Conservation (phyloP, 2,797 vertebrate species). For the Fistularia tabacaria region DNA sequence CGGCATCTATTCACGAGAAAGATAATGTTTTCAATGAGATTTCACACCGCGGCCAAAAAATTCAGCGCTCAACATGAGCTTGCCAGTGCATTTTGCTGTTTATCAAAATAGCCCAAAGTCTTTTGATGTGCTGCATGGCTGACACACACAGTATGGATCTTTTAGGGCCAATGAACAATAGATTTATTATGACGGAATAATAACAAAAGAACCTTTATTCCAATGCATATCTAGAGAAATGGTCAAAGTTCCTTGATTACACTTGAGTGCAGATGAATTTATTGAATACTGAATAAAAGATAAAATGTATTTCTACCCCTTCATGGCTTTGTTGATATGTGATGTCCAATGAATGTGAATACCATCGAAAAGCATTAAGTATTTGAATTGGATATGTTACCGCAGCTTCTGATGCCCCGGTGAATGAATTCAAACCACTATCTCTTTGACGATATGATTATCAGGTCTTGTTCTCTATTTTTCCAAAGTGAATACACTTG, state of each 20-base stretch:
- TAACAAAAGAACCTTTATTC: slow-evolving; percentile 22
- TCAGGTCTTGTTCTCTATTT: slow-evolving; percentile 20
- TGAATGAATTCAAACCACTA: no score
- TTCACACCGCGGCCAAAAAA: slow-evolving; percentile 38
- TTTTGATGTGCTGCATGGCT: slow-evolving; percentile 48
- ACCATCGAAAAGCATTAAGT: no score
- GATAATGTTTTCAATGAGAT: slow-evolving; percentile 31
- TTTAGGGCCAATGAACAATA: slow-evolving; percentile 27
- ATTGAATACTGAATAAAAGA: slow-evolving; percentile 4
- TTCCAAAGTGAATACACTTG: slow-evolving; percentile 27
- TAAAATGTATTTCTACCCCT: neutral
- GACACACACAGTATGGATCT: slow-evolving; percentile 46
- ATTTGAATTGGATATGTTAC: no score
- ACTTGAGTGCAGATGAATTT: slow-evolving; percentile 6
- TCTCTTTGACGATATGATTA: slow-evolving; percentile 2
- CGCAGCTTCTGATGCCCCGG: no score
- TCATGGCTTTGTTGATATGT: neutral
- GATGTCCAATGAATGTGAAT: neutral
- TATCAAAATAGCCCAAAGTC: slow-evolving; percentile 45
- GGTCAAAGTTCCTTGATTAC: slow-evolving; percentile 16
- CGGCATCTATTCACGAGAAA: slow-evolving; percentile 29
- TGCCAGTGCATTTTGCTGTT: slow-evolving; percentile 38
- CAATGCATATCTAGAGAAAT: slow-evolving; percentile 23
- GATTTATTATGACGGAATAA: slow-evolving; percentile 18
- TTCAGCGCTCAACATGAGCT: slow-evolving; percentile 14